Conservation (phyloP, 1,140 invertebrate species). For the Eupeodes corollae region DNA sequence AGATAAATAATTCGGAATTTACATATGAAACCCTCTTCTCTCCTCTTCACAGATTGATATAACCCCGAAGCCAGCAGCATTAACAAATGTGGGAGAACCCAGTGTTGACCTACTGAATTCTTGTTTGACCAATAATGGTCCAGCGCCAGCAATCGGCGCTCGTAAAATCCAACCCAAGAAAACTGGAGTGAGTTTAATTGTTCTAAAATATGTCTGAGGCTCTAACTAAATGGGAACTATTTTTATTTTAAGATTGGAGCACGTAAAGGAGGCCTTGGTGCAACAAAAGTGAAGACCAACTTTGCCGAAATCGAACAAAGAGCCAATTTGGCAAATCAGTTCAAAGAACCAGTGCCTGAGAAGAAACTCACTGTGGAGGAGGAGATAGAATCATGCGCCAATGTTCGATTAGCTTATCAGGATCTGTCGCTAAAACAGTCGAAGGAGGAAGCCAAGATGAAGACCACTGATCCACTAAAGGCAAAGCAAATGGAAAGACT, state of each 20-base stretch:
- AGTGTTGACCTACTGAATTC: constrained; percentile 38
- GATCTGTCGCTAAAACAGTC: constrained; percentile 68
- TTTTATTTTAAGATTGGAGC: constrained; percentile 47
- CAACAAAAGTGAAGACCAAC: constrained; percentile 88
- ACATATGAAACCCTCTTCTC: too few relatives aligned
- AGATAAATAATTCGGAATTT: not conserved
- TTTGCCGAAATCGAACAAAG: constrained; percentile 93
- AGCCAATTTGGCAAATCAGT: constrained; percentile 67
- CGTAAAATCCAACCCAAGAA: constrained; percentile 54
- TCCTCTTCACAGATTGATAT: constrained; percentile 15
- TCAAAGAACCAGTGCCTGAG: constrained; percentile 37
- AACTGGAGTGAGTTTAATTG: constrained; percentile 51
- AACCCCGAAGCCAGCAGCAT: constrained; percentile 10
- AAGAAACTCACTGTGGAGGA: constrained; percentile 39
- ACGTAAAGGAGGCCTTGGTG: constrained; percentile 77
- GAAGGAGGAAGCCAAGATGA: constrained; percentile 66
- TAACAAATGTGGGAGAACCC: constrained; percentile 19
- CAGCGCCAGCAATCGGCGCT: constrained; percentile 45
- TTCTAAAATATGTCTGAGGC: too few relatives aligned
- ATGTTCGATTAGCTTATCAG: constrained; percentile 80
- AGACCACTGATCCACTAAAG: constrained; percentile 71
- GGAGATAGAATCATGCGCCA: constrained; percentile 49
- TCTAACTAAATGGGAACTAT: not conserved
- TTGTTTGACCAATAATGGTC: constrained; percentile 12
- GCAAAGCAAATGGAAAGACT: constrained; percentile 82